Evolutionary conservation across 2,888 invertebrate species (phyloP).

Genomic region (Chirona hameri): DNA sequence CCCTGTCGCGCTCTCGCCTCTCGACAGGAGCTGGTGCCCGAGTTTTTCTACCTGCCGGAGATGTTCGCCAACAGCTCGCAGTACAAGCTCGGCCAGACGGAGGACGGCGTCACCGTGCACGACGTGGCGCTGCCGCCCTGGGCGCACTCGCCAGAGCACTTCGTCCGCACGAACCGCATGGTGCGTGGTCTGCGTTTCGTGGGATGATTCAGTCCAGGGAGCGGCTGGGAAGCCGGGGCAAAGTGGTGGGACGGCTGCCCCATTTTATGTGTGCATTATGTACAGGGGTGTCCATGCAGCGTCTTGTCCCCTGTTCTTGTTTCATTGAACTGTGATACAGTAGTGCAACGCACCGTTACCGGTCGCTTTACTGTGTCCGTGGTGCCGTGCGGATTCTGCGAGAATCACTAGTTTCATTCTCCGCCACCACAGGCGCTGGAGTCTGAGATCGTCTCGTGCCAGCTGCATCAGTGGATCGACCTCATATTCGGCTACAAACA

Average conservation of each 20-base stretch:
- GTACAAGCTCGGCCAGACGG: slow-evolving; percentile 82
- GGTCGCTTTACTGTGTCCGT: not conserved
- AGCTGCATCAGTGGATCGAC: slow-evolving; percentile 99
- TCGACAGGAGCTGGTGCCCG: slow-evolving; percentile 89
- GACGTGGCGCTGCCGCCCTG: slow-evolving; percentile 93
- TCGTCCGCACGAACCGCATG: slow-evolving; percentile 96
- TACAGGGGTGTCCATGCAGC: too few species aligned
- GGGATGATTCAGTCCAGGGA: too few species aligned
- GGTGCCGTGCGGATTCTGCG: not conserved
- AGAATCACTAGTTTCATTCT: too few species aligned
- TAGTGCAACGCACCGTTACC: too few species aligned
- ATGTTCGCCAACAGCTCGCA: slow-evolving; percentile 88
- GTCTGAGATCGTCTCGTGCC: slow-evolving; percentile 98
- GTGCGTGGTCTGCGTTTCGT: slow-evolving; percentile 46
- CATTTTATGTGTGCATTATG: too few species aligned
- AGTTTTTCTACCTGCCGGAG: slow-evolving; percentile 98
- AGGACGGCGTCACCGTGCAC: slow-evolving; percentile 70
- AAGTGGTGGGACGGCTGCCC: too few species aligned
- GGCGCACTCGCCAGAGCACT: slow-evolving; percentile 97
- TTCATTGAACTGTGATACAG: too few species aligned
- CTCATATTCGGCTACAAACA: slow-evolving; percentile 99
- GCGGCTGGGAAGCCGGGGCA: too few species aligned
- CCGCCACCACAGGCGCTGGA: slow-evolving; percentile 71
- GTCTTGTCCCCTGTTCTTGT: too few species aligned
- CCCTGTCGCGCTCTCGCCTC: not conserved